Conservation (phyloP, 2,113 vertebrate genomes). For the Oenanthe melanoleuca region DNA sequence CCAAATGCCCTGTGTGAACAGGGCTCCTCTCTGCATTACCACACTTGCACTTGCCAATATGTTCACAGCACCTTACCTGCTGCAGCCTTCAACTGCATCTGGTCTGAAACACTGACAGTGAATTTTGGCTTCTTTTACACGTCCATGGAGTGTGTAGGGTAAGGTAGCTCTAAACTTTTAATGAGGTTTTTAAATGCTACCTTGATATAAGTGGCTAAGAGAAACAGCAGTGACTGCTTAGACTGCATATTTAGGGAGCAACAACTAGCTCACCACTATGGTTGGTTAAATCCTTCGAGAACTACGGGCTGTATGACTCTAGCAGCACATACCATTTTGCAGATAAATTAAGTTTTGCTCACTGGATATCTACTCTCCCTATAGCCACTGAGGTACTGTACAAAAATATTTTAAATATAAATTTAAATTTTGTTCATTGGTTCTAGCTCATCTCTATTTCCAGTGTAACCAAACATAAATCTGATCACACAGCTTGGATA, state of each 20-base stretch:
- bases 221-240: not conserved
- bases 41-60: fast-evolving
- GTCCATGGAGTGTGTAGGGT: not conserved
- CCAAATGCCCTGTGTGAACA: fast-evolving
- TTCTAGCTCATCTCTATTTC: constrained; percentile 35
- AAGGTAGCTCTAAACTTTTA: not conserved
- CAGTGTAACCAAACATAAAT: constrained; percentile 39
- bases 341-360: not conserved
- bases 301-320: not conserved
- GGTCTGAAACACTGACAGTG: not conserved
- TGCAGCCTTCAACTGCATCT: not conserved
- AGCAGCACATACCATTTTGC: not conserved
- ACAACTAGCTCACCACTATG: not conserved
- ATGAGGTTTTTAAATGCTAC: not conserved
- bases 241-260: not conserved
- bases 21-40: not conserved
- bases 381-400: not conserved
- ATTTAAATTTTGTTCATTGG: not conserved
- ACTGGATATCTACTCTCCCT: not conserved
- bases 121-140: not conserved
- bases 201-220: not conserved
- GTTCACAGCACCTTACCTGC: not conserved
- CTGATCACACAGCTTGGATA: constrained; percentile 38
- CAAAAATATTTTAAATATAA: not conserved
- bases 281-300: not conserved